phyloP scores from a whole-genome alignment of 2,888 invertebrate genomes.

The Hermodice carunculata region DNA sequence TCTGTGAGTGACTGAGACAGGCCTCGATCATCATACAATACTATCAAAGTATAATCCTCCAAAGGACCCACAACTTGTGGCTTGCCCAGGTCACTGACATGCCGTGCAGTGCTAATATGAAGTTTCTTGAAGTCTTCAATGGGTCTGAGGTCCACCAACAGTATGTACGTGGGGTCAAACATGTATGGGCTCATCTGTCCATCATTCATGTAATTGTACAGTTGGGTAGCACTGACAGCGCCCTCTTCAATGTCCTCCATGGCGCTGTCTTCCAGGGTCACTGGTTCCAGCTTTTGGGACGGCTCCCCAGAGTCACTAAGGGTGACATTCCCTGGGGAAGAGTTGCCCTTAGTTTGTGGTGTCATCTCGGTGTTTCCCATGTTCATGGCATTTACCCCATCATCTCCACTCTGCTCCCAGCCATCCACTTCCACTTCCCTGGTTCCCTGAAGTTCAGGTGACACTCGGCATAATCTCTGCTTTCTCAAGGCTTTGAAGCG shows the following conservation, averaged over 20 bases:
- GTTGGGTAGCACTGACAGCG: slow-evolving; percentile 47
- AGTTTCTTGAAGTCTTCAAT: slow-evolving; percentile 40
- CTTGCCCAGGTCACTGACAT: slow-evolving; percentile 38
- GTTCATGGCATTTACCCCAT: too few species aligned
- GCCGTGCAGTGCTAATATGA: slow-evolving; percentile 46
- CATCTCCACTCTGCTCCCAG: too few species aligned
- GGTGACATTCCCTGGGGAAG: too few species aligned
- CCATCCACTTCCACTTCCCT: too few species aligned
- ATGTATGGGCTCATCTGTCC: slow-evolving; percentile 61
- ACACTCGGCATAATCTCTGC: too few species aligned
- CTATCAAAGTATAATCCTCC: slow-evolving; percentile 47
- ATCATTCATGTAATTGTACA: slow-evolving; percentile 63
- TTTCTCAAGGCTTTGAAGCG: too few species aligned
- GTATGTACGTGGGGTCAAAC: slow-evolving; percentile 57
- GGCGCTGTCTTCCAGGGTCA: neutral
- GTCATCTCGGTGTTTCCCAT: too few species aligned
- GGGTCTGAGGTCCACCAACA: slow-evolving; percentile 55
- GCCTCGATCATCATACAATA: slow-evolving; percentile 52
- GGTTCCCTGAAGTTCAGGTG: too few species aligned
- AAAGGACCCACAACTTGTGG: slow-evolving; percentile 22
- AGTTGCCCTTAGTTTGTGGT: too few species aligned
- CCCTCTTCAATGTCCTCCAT: slow-evolving; percentile 32
- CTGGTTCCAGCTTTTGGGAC: neutral
- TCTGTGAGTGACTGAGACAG: slow-evolving; percentile 35
- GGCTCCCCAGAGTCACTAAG: neutral